A percentile compares a stretch with the other conserved stretches of the same genome.
Conservation (phyloP, 2,113 vertebrate species). For the Misgurnus anguillicaudatus region DNA sequence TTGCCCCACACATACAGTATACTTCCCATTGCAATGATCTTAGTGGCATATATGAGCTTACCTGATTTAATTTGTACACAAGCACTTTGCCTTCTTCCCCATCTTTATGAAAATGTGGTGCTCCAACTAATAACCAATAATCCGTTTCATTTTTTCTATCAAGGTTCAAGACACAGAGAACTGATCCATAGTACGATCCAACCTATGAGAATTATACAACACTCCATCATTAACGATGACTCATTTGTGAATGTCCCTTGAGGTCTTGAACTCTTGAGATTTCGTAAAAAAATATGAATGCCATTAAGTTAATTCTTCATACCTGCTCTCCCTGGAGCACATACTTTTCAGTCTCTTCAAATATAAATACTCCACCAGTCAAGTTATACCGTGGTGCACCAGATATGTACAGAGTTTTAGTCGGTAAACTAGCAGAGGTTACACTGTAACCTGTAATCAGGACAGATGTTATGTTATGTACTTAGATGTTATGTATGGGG, state of each 20-base stretch:
- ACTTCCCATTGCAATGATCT: not conserved
- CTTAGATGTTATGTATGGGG: too few species aligned
- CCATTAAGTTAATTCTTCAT: constrained; percentile 19
- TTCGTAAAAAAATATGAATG: not conserved
- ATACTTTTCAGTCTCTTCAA: constrained; percentile 50
- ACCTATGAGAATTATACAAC: constrained; percentile 64
- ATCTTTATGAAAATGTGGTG: constrained; percentile 67
- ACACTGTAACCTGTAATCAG: constrained; percentile 73
- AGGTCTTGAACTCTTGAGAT: too few species aligned
- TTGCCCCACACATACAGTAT: not conserved
- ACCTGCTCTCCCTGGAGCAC: constrained; percentile 78
- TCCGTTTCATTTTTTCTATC: constrained; percentile 65
- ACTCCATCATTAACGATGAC: not conserved
- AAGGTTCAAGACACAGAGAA: constrained; percentile 73
- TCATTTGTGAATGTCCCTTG: too few species aligned
- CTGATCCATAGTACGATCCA: constrained; percentile 81
- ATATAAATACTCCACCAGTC: constrained; percentile 71
- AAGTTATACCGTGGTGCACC: constrained; percentile 74
- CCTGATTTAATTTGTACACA: constrained; percentile 64
- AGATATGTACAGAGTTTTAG: constrained; percentile 60
- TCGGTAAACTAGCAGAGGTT: constrained; percentile 46
- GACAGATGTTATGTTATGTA: not conserved
- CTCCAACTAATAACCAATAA: constrained; percentile 73
- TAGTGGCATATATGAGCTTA: constrained; percentile 23
- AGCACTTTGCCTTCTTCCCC: constrained; percentile 80